Evolutionary conservation across 2,888 invertebrate species (phyloP), one percentile per base, ranked within the genome.

Genomic region (Melikaiella ostensackeni): DNA sequence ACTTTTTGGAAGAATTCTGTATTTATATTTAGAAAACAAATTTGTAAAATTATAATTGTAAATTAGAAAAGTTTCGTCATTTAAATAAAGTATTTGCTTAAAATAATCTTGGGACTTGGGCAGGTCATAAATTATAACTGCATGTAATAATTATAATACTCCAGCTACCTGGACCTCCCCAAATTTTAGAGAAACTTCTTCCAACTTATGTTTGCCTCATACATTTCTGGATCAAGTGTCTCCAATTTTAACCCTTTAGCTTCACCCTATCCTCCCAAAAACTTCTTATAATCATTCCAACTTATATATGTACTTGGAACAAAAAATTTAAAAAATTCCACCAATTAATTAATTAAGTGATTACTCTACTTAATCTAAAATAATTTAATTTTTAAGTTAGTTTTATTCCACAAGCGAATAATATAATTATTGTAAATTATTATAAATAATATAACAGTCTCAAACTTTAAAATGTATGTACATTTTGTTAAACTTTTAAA

Each of bases 211-310:
- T 73, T 82, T 16, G 50, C 84, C 84, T 84, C 83, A 30, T 85
- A 78, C 77, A 77, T 79, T 87, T 87, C 81, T 86, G 84, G 87
- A 86, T 82, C 88, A 87, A 77, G 80, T 75, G 59, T 80, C 82
- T 81, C 80, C 80, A 86, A 82, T 80, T 81, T 79, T 79, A 84
- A 82, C 78, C 80, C 84, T 83, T 83, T 76, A 9, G n/a, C 30
- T 64, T n/a, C 33, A 61, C 61, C 30, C 66, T 42, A 46, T 9
- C 66, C 9, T 6, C 19, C 9, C 24, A 24, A 24, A 24, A 24
- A 21, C 3, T 57, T 74, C 35, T 24, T 27, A n/a, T 30, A 24
- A 24, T 8, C 21, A 27, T 70, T 24, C 42, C 4, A 42, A 21
- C n/a, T 16, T 21, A 42, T 42, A 19, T 9, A 7, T 21, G 21